A percentile compares a stretch with the other conserved stretches of the same genome.
phyloP scores from a whole-genome alignment of 2,797 vertebrate species.

The Pseudochromis fuscus region DNA sequence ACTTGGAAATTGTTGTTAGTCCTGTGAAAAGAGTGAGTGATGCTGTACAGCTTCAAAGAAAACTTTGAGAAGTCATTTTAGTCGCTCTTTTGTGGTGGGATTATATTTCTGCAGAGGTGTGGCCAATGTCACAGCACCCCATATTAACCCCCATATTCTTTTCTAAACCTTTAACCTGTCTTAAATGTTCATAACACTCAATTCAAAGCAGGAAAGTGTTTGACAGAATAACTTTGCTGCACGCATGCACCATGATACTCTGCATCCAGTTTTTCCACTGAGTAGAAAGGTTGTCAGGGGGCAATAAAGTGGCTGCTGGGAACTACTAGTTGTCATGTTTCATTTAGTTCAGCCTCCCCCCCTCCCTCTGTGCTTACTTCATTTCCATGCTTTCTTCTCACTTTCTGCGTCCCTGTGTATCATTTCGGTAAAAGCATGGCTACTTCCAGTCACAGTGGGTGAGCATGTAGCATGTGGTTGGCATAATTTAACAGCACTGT shows the following conservation, averaged over 20 bases:
- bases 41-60: constrained; percentile 15
- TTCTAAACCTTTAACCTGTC: no score
- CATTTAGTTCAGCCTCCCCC: constrained; percentile 41
- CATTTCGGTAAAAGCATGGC: constrained; percentile 55
- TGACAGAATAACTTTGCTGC: constrained; percentile 8
- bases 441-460: constrained; percentile 48
- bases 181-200: no score
- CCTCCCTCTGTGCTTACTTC: constrained; percentile 26
- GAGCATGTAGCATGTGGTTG: constrained; percentile 40
- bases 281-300: constrained; percentile 49
- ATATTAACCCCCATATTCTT: no score
- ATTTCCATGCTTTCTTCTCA: constrained; percentile 36
- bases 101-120: no score
- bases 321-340: constrained; percentile 63
- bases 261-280: constrained; percentile 5
- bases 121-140: no score
- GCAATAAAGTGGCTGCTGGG: constrained; percentile 39
- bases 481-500: constrained; percentile 34
- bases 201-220: constrained; percentile 10
- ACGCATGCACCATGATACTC: constrained; percentile 1
- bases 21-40: constrained; percentile 20
- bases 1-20: constrained; percentile 46
- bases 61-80: constrained; percentile 20
- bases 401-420: constrained; percentile 33
- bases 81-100: not conserved